Evolutionary conservation across 2,797 vertebrate species (phyloP).

Genomic region (Mionectes olivaceus): DNA sequence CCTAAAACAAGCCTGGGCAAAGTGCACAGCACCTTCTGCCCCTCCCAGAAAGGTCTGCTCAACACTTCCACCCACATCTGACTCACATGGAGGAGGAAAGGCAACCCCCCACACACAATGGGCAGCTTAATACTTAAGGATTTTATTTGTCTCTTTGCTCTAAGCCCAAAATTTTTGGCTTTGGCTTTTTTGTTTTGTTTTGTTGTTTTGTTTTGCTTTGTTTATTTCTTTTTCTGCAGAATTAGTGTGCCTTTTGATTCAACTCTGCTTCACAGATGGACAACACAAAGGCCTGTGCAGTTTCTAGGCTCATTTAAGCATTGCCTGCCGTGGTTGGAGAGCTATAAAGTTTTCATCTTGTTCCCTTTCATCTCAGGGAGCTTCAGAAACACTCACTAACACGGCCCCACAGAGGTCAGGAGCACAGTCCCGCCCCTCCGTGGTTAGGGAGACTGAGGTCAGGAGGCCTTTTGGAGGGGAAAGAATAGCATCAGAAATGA

Average conservation of each 20-base stretch:
- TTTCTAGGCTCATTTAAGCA: not conserved
- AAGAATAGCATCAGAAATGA: not conserved
- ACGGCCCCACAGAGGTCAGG: not conserved
- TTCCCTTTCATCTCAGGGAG: not conserved
- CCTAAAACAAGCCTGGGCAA: not conserved
- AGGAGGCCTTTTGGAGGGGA: not conserved
- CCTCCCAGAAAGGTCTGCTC: not conserved
- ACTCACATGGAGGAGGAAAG: not conserved
- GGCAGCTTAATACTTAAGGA: not conserved
- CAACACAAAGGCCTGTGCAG: not conserved
- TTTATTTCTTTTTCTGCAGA: not conserved
- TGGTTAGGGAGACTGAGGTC: not conserved
- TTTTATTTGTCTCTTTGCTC: not conserved
- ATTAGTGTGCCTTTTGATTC: not conserved
- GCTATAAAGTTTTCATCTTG: not conserved
- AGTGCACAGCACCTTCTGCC: not conserved
- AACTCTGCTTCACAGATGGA: not conserved
- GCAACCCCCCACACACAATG: not conserved
- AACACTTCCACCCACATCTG: not conserved
- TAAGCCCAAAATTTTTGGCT: not conserved
- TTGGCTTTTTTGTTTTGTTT: not conserved
- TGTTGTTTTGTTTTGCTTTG: not conserved
- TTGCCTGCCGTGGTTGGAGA: not conserved
- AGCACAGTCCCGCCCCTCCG: not conserved
- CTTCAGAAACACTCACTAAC: not conserved